Conservation (phyloP, 1,140 invertebrate species). For the Cotesia chilonis region DNA sequence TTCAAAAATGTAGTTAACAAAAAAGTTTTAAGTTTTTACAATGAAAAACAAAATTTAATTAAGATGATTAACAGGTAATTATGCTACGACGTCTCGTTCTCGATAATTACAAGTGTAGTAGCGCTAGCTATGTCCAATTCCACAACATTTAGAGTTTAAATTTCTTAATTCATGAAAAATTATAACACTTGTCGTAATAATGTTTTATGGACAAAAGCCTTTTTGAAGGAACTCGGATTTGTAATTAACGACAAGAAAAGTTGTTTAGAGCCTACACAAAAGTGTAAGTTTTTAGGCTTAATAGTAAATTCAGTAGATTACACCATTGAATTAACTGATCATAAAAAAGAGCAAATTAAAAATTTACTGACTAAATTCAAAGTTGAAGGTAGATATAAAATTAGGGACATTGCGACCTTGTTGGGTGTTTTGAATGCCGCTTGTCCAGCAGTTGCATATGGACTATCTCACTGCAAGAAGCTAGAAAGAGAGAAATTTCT, state of each 20-base stretch:
- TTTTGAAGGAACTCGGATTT: conserved; percentile 22
- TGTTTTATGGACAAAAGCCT: too few species aligned
- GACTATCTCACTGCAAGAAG: conserved; percentile 33
- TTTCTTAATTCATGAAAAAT: too few species aligned
- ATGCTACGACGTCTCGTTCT: too few species aligned
- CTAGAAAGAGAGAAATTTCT: conserved; percentile 22
- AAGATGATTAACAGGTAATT: too few species aligned
- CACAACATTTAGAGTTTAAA: too few species aligned
- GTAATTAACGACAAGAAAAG: conserved; percentile 38
- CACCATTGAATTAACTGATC: conserved; percentile 2
- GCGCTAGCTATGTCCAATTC: too few species aligned
- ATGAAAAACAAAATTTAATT: too few species aligned
- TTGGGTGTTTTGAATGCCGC: conserved; percentile 36
- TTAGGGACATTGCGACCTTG: conserved; percentile 39
- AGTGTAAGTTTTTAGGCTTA: conserved; percentile 39
- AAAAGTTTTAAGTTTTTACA: too few species aligned
- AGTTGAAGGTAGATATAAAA: conserved; percentile 25
- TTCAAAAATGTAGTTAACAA: too few species aligned
- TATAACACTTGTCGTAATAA: too few species aligned
- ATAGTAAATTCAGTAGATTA: conserved; percentile 23
- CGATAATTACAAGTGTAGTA: too few species aligned
- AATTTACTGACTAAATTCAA: conserved; percentile 23
- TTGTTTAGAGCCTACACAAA: conserved; percentile 25
- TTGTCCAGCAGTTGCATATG: conserved; percentile 36
- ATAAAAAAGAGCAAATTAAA: conserved; percentile 19